Evolutionary conservation across 2,888 invertebrate genomes (phyloP), one percentile per base, ranked within the genome.

Genomic region (Scelioninae gen. 1): DNA sequence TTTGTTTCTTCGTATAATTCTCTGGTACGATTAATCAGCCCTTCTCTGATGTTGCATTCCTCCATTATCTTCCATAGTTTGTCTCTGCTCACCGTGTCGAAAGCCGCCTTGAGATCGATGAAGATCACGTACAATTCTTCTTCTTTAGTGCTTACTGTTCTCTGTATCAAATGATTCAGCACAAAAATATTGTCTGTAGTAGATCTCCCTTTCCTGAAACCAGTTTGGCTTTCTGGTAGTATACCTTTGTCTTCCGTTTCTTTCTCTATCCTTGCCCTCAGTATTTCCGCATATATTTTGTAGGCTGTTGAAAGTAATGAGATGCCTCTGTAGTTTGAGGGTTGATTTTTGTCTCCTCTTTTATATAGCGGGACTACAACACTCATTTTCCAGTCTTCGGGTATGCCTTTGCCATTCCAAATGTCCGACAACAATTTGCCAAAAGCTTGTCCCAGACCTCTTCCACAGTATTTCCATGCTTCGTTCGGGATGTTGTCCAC

Each of bases 41-140:
- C 15, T n/a, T 58, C 4, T 0, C 45, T 69, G 5, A 83, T 47
- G n/a, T 58, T 49, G 15, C 23, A 51, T 5, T 68, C 34, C 29
- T 58, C 31, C 74, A 86, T 68, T n/a, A 45, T 56, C 5, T 62
- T 43, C 82, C 83, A 84, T 31, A 86, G 8, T 31, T 45, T 77
- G n/a, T 9, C 23, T 51, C 84, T 83, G 32, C 84, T 69, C 5
- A 86, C 77, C 0, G 53, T 76, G 32, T 86, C 84, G 15, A 87
- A 86, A 0, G 85, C 85, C 16, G 15, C 15, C 32, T 38, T 55
- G 16, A 51, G 51, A 23, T 51, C 51, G 7, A 51, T 23, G 9
- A 51, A 51, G 16, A n/a, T 23, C 51, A 23, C 23, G n/a, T 10
- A 16, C 5, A 51, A 23, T 9, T 6, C 5, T 10, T n/a, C 51